phyloP scores from a whole-genome alignment of 1,140 invertebrate genomes.

The Bombyx mori region DNA sequence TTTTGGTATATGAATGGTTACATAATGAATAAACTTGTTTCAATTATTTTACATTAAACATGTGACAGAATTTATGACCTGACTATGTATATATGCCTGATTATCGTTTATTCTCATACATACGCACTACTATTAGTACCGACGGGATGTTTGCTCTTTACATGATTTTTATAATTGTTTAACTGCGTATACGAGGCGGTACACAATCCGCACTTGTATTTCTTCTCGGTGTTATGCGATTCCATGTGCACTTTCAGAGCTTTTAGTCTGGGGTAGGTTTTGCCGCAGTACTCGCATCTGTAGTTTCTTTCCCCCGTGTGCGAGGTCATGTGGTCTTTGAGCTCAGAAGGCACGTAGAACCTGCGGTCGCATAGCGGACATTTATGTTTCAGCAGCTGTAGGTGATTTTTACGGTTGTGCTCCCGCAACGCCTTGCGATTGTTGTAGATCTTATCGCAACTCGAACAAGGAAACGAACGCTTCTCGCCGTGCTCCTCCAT shows the following conservation, averaged over 20 bases:
- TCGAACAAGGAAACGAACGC: conserved; percentile 44
- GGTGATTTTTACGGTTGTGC: conserved; percentile 45
- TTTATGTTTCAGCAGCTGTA: conserved; percentile 46
- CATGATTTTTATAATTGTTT: conserved; percentile 39
- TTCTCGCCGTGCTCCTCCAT: conserved; percentile 54
- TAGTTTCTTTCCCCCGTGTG: conserved; percentile 56
- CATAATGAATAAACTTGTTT: too few relatives aligned
- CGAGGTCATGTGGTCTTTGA: conserved; percentile 58
- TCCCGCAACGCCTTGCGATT: conserved; percentile 50
- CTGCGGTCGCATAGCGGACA: conserved; percentile 51
- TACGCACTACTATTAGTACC: too few relatives aligned
- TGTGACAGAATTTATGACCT: too few relatives aligned
- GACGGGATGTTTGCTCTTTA: conserved; percentile 41
- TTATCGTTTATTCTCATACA: too few relatives aligned
- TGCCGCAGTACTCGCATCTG: conserved; percentile 51
- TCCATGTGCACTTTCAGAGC: conserved; percentile 49
- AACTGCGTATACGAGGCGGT: conserved; percentile 35
- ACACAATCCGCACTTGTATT: conserved; percentile 43
- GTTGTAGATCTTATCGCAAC: conserved; percentile 54
- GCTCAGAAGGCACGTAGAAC: conserved; percentile 49
- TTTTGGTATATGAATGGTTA: too few relatives aligned
- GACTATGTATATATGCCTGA: too few relatives aligned
- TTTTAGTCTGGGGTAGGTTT: conserved; percentile 49
- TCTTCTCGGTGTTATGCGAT: conserved; percentile 37
- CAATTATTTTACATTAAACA: too few relatives aligned